Conservation (phyloP, 2,113 vertebrate species). For the Onychostruthus taczanowskii region DNA sequence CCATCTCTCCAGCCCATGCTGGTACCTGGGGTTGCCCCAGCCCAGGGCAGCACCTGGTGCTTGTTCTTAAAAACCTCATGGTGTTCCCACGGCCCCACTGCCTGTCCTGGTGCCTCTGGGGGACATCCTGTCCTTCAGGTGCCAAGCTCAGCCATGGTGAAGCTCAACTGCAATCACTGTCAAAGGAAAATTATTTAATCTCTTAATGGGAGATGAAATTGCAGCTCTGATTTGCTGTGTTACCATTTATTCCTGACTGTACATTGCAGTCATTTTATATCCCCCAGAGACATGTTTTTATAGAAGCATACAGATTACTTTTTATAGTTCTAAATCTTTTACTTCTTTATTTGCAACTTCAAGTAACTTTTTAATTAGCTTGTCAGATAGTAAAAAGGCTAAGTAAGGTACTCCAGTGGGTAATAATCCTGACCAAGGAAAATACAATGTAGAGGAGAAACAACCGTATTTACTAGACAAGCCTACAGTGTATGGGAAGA, state of each 20-base stretch:
- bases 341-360: neutral
- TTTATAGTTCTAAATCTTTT: neutral
- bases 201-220: neutral
- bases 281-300: neutral
- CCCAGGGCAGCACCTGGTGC: neutral
- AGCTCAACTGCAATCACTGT: neutral
- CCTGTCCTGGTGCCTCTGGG: neutral
- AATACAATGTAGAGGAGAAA: neutral
- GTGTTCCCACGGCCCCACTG: neutral
- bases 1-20: fast-evolving
- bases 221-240: neutral
- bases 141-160: neutral
- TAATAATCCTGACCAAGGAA: neutral
- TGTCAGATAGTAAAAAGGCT: neutral
- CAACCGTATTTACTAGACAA: neutral
- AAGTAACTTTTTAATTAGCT: neutral
- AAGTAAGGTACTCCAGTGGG: neutral
- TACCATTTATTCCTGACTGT: constrained; percentile 19
- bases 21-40: neutral
- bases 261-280: neutral
- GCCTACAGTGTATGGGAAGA: neutral
- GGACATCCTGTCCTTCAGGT: neutral
- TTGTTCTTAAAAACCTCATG: no score
- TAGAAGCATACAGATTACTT: neutral
- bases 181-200: constrained; percentile 36